Evolutionary conservation across 2,888 invertebrate genomes (phyloP).

Genomic region (Dyspetes luteomarginatus): DNA sequence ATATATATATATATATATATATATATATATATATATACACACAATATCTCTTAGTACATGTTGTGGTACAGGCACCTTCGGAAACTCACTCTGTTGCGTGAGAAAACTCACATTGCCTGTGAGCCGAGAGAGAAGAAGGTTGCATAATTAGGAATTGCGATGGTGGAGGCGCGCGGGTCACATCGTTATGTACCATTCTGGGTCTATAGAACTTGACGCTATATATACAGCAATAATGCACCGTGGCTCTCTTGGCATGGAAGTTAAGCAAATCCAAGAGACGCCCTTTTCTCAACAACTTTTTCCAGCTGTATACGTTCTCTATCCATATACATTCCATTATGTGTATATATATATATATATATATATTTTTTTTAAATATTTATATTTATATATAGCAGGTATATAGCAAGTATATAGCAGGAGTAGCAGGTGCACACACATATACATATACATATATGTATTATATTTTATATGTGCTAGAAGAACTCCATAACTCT

Average conservation of each 20-base stretch:
- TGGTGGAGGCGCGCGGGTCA: slow-evolving; percentile 66
- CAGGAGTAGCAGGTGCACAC: too few relatives aligned
- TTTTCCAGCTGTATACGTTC: too few relatives aligned
- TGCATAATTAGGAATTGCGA: slow-evolving; percentile 80
- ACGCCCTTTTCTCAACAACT: slow-evolving; percentile 63
- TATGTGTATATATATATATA: too few relatives aligned
- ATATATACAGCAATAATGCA: not conserved
- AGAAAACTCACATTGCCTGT: slow-evolving; percentile 74
- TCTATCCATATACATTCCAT: too few relatives aligned
- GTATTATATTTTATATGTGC: too few relatives aligned
- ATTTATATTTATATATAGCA: too few relatives aligned
- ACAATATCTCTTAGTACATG: not conserved
- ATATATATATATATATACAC: not conserved
- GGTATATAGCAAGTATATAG: too few relatives aligned
- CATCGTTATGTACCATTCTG: slow-evolving; percentile 59
- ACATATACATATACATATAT: too few relatives aligned
- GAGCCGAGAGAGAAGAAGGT: slow-evolving; percentile 71
- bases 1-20: not conserved
- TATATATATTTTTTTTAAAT: too few relatives aligned
- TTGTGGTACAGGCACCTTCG: slow-evolving; percentile 41
- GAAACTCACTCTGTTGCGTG: slow-evolving; percentile 74
- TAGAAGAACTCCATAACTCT: too few relatives aligned
- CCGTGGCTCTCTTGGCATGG: slow-evolving; percentile 37
- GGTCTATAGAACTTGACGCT: slow-evolving; percentile 36
- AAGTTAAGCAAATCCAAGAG: slow-evolving; percentile 55